These are phyloP conservation scores for Pardalotus punctatus DNA, from an alignment of 2,113 vertebrate genomes.

Conservation along the genomic window DNA sequence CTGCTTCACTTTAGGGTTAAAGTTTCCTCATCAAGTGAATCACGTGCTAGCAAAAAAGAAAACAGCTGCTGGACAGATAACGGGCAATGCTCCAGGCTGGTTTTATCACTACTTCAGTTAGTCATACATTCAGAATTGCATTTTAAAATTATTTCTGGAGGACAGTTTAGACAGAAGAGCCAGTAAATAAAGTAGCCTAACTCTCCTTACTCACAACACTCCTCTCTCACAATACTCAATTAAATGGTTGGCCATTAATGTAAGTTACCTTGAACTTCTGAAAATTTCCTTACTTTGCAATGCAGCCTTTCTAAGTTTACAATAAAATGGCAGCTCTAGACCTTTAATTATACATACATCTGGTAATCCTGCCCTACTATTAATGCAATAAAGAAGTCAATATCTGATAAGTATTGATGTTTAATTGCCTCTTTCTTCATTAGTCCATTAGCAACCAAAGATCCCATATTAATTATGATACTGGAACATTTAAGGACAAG, in stretches of 20 bases:
- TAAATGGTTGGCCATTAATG: background rate
- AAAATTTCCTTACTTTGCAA: background rate
- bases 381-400: background rate
- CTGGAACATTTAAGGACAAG: background rate
- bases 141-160: background rate
- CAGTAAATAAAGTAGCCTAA: background rate
- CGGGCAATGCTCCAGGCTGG: background rate
- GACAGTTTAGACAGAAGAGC: background rate
- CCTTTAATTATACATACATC: background rate
- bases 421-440: background rate
- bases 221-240: background rate
- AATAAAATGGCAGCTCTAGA: background rate
- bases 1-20: background rate
- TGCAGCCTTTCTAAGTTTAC: background rate
- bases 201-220: background rate
- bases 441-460: background rate
- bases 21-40: background rate
- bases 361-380: background rate
- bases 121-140: background rate
- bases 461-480: background rate
- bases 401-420: background rate
- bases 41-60: background rate
- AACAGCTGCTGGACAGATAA: background rate
- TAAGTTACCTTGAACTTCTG: background rate
- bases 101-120: background rate